phyloP scores from a whole-genome alignment of 2,113 vertebrate species.

The Halcyon senegalensis region DNA sequence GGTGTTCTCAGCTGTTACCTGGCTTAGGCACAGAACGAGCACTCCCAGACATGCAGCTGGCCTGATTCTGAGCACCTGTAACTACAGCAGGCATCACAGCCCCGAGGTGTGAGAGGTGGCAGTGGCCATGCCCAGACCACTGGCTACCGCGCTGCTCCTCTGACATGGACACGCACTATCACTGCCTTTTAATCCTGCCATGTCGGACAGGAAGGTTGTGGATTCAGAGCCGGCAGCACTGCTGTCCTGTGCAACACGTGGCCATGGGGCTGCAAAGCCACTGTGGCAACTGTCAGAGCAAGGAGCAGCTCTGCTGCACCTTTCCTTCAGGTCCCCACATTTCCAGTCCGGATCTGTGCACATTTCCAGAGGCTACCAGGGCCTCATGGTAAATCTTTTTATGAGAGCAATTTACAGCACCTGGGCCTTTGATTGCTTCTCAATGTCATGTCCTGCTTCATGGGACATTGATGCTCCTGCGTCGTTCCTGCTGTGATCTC shows the following conservation, averaged over 20 bases:
- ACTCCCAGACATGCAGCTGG: background rate
- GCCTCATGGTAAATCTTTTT: background rate
- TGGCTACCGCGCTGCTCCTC: background rate
- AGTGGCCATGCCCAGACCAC: background rate
- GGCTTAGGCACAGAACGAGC: fast-evolving
- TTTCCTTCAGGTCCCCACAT: background rate
- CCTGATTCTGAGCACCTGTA: background rate
- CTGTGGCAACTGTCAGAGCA: fast-evolving
- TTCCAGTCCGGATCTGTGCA: fast-evolving
- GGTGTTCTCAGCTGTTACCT: background rate
- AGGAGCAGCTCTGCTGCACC: background rate
- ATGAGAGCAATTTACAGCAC: background rate
- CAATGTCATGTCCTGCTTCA: background rate
- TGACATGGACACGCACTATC: background rate
- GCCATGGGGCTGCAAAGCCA: fast-evolving
- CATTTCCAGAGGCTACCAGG: background rate
- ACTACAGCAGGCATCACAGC: background rate
- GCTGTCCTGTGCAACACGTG: background rate
- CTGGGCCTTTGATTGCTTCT: background rate
- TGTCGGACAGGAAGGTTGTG: fast-evolving
- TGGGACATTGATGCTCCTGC: background rate
- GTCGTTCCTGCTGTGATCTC: background rate
- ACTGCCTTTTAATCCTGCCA: background rate
- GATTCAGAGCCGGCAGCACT: background rate
- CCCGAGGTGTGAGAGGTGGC: fast-evolving